Base-by-base conservation (phyloP, 2,113 vertebrate species). In the Phyllostomus hastatus region DNA sequence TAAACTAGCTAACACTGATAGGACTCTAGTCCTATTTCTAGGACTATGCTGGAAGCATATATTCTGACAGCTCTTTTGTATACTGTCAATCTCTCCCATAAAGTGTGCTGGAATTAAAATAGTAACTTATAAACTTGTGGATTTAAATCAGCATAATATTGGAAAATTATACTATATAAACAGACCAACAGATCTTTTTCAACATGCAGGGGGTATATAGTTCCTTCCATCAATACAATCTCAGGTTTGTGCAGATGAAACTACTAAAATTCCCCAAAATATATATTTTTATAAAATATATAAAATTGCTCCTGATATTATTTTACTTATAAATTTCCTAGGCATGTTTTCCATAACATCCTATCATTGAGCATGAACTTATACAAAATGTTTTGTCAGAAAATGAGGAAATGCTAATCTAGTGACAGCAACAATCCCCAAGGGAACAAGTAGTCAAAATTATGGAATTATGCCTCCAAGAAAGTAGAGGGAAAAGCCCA, bases 391-490 rank as follows among this genome's bases (percentile, higher is more conserved):
- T 66, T 94, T 95, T 88, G 35, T 69, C 66, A 69, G 50, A 57
- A 91, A 97, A 86, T 89, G n/a, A 94, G 38, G 88, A 96, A 96
- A 84, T 83, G 64, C 46, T 81, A 80, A 80, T 90, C 31, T 75
- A 69, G 2, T 87, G 67, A 86, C 10, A 93, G 35, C 19, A 91
- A 43, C 26, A 86, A 57, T 48, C 41, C 22, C 66, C 61, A 73
- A 26, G 16, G 64, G 52, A 14, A 80, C 20, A 88, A 79, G 12
- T 4, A 70, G n/a, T n/a, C 87, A 76, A 94, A 95, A 90, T 48
- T 59, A 84, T 33, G 43, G 93, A 95, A 90, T 54, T 59, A 80
- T 46, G 43, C 73, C 50, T 64, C 26, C 7, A 46, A 17, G 31
- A 43, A 24, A 6, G 2, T 66, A 79, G 7, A 50, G 24, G 10